A percentile compares a stretch with the other conserved stretches of the same genome.
Conservation (phyloP, 2,888 invertebrate species). For the Drosophila rellima region DNA sequence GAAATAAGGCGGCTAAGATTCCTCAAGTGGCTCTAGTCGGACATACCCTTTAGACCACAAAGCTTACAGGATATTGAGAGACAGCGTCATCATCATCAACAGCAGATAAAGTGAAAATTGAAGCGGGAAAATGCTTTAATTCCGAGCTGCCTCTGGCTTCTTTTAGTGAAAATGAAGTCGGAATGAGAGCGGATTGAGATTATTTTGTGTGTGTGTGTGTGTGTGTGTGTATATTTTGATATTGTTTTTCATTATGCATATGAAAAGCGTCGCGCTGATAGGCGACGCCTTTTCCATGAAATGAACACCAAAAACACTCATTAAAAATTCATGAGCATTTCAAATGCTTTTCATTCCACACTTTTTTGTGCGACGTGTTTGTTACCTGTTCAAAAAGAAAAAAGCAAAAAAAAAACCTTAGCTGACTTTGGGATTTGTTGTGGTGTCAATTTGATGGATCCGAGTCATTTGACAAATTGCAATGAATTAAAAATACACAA, state of each 20-base stretch:
- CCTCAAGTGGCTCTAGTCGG: not conserved
- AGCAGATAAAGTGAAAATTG: slow-evolving; percentile 18
- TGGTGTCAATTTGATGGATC: slow-evolving; percentile 21
- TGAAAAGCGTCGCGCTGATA: slow-evolving; percentile 37
- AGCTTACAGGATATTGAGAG: not conserved
- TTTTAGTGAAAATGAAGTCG: slow-evolving; percentile 34
- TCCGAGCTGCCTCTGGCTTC: slow-evolving; percentile 24
- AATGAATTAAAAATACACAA: slow-evolving; percentile 10
- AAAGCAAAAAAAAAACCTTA: not conserved
- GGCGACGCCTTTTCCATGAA: slow-evolving; percentile 14
- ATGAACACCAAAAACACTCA: slow-evolving; percentile 28
- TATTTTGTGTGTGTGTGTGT: slow-evolving; percentile 17
- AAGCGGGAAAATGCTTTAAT: slow-evolving; percentile 47
- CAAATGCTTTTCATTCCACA: slow-evolving; percentile 42
- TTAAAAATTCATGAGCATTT: slow-evolving; percentile 56
- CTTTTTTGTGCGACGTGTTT: slow-evolving; percentile 16
- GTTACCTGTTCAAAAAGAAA: not conserved
- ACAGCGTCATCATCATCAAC: slow-evolving; percentile 31
- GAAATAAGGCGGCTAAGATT: not conserved
- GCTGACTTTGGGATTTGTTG: slow-evolving; percentile 17
- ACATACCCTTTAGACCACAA: not conserved
- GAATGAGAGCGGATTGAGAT: not conserved
- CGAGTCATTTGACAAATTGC: slow-evolving; percentile 5
- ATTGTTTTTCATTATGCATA: slow-evolving; percentile 69
- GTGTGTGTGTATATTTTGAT: slow-evolving; percentile 25